phyloP scores from a whole-genome alignment of 2,888 invertebrate genomes.

The Sisyra terminalis region DNA sequence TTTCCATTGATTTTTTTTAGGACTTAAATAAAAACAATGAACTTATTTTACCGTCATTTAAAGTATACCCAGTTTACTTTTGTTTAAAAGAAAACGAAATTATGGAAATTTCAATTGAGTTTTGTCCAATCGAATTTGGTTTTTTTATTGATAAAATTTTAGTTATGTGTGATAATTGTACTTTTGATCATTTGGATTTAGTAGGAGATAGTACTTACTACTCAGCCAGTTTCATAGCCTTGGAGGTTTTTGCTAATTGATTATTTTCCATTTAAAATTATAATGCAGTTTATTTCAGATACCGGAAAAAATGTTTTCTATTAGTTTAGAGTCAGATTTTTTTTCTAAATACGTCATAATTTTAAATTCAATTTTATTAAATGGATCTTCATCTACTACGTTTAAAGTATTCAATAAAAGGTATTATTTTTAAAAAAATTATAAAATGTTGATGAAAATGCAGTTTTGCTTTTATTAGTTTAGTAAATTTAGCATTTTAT shows the following conservation, averaged over 20 bases:
- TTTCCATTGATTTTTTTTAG: no score
- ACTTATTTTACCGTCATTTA: conserved; percentile 21
- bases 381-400: conserved; percentile 8
- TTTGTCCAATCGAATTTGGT: conserved; percentile 23
- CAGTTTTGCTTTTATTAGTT: conserved; percentile 11
- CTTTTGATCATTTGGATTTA: conserved; percentile 23
- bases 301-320: conserved; percentile 6
- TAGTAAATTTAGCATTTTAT: conserved; percentile 17
- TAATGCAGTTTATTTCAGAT: conserved; percentile 1
- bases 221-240: conserved; percentile 16
- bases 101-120: conserved; percentile 22
- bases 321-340: conserved; percentile 11
- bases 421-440: conserved; percentile 11
- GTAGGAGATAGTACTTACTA: conserved; percentile 28
- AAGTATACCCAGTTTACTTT: conserved; percentile 27
- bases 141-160: conserved; percentile 25
- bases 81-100: conserved; percentile 21
- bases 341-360: conserved; percentile 15
- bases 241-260: conserved; percentile 11
- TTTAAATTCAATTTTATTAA: conserved; percentile 14
- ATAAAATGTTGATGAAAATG: not conserved
- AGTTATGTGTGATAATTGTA: conserved; percentile 26
- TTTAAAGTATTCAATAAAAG: conserved; percentile 18
- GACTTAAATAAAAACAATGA: conserved; percentile 18
- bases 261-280: not conserved